Conservation (phyloP, 2,888 invertebrate genomes). For the Strigamia maritima region DNA sequence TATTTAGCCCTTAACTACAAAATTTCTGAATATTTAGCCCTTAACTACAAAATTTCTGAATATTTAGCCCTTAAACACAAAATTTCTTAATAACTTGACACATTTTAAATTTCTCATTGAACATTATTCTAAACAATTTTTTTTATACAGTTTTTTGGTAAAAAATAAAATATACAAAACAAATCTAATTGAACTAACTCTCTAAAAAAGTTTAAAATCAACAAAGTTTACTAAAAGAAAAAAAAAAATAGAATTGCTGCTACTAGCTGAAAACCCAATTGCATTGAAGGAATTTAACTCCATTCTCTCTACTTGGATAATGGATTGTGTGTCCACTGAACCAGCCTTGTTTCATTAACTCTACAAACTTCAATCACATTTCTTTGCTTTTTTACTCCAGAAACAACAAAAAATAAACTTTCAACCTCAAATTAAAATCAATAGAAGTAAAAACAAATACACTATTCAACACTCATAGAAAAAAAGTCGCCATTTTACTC, state of each 20-base stretch:
- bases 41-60: too few species aligned
- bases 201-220: neutral
- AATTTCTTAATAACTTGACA: too few species aligned
- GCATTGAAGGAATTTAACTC: slow-evolving; percentile 1
- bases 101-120: too few species aligned
- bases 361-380: neutral
- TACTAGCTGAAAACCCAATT: neutral
- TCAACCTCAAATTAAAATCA: neutral
- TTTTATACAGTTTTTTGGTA: too few species aligned
- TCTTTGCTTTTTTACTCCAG: neutral
- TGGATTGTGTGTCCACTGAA: slow-evolving; percentile 3
- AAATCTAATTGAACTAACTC: neutral
- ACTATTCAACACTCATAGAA: too few species aligned
- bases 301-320: neutral
- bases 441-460: too few species aligned
- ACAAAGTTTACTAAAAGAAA: neutral
- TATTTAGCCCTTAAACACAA: too few species aligned
- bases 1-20: too few species aligned
- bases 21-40: too few species aligned
- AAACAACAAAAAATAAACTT: neutral
- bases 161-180: neutral
- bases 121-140: too few species aligned
- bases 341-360: neutral
- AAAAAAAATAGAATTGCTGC: neutral
- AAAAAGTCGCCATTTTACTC: too few species aligned